These are phyloP conservation scores for Nesoenas mayeri DNA, from an alignment of 2,113 vertebrate species.

Conservation along the genomic window DNA sequence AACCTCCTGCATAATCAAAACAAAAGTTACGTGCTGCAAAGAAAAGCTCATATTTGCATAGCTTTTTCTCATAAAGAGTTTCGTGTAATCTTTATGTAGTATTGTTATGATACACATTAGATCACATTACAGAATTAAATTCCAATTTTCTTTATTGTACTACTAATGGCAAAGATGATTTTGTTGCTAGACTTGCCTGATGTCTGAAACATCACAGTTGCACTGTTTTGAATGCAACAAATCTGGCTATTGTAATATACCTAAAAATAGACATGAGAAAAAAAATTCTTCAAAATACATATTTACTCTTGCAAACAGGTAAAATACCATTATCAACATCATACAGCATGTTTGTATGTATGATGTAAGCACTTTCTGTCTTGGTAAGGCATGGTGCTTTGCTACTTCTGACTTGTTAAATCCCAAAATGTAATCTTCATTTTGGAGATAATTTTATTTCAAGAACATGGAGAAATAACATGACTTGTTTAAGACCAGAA, in stretches of 20 bases:
- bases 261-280: rapidly evolving
- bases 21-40: not conserved
- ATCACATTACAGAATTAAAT: not conserved
- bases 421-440: not conserved
- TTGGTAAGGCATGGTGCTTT: not conserved
- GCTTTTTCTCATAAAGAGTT: not conserved
- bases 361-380: not conserved
- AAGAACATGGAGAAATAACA: not conserved
- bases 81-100: not conserved
- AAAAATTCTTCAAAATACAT: not conserved
- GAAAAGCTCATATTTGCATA: not conserved
- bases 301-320: not conserved
- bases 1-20: constrained; percentile 82
- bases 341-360: not conserved
- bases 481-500: not conserved
- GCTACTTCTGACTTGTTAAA: not conserved
- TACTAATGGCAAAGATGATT: not conserved
- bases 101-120: not conserved
- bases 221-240: not conserved
- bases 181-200: not conserved
- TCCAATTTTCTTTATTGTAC: not conserved
- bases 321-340: not conserved
- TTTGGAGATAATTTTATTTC: not conserved
- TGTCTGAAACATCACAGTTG: not conserved
- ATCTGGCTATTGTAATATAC: not conserved